Evolutionary conservation across 2,797 vertebrate species (phyloP), one percentile per base, ranked within the genome.

Genomic region (Adelosebastes latens): DNA sequence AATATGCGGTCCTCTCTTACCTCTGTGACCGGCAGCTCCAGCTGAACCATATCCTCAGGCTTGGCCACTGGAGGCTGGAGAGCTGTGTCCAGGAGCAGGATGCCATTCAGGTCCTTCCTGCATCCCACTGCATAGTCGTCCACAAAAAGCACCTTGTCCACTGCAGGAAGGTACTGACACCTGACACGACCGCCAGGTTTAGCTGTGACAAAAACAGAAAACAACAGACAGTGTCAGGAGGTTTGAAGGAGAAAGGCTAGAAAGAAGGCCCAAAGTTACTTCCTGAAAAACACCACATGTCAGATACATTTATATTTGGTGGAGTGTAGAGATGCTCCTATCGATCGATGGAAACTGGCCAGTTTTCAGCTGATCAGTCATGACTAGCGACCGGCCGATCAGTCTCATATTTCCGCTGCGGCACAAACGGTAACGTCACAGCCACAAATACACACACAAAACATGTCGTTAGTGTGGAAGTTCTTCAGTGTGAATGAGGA

Each of bases 71-170:
- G 97, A 4, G 98, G 97, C 95, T 99, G 99, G 73, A 99, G 96
- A 80, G 98, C 98, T 46, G 99, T 99, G 92, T 99, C 99, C 90
- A 99, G 94, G 82, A 99, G 96, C 78, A 99, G 96, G 94, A 99
- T 99, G 80, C 99, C 99, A 80, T 99, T 99, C 78, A 99, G 95
- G 94, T 99, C 98, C 87, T 99, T 99, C 89, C 99, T 97, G 96
- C 99, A 99, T 83, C 99, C 99, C 80, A 99, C 98, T 74, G 97
- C 97, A 77, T 97, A 99, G 95, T 99, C 99, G 0, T 99, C 98
- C 95, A 99, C 98, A 93, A 99, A 99, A 92, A 99, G 95, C 91
- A 99, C 98, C 96, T 99, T 99, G 96, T 99, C 99, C 94, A 99
- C 98, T 39, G 98, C 96, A 62, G 98, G 97, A 90, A 99, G 97